Evolutionary conservation across 2,888 invertebrate species (phyloP).

Genomic region (Drosophila melanosoma): DNA sequence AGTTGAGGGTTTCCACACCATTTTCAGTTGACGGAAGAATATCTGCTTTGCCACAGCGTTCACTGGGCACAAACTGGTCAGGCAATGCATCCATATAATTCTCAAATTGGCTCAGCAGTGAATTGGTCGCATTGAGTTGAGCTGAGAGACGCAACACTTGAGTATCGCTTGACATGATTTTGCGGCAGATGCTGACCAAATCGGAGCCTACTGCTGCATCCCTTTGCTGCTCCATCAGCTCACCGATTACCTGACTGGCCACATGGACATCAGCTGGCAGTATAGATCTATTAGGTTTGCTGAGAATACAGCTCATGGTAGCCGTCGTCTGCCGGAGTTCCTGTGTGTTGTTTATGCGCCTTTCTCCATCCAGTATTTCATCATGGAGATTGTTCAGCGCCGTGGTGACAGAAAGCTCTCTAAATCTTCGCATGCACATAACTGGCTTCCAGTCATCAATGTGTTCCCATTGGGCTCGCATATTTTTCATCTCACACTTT

Average conservation of each 20-base stretch:
- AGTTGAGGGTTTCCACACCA: constrained; percentile 61
- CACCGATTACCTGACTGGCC: constrained; percentile 82
- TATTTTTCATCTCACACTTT: constrained; percentile 86
- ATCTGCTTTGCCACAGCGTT: constrained; percentile 48
- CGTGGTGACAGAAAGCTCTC: constrained; percentile 64
- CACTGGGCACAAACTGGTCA: constrained; percentile 45
- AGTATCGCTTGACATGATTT: constrained; percentile 86
- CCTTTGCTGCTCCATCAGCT: constrained; percentile 52
- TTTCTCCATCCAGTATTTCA: constrained; percentile 62
- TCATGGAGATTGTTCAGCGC: constrained; percentile 72
- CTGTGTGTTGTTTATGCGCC: constrained; percentile 36
- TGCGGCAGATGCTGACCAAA: constrained; percentile 84
- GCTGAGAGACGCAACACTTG: constrained; percentile 80
- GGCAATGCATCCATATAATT: constrained; percentile 86
- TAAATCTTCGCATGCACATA: constrained; percentile 67
- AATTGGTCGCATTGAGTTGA: constrained; percentile 88
- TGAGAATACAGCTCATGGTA: constrained; percentile 58
- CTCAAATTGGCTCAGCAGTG: constrained; percentile 87
- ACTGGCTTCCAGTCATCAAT: constrained; percentile 66
- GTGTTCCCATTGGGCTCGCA: constrained; percentile 85
- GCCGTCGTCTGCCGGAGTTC: constrained; percentile 46
- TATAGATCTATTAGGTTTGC: constrained; percentile 72
- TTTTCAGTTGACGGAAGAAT: constrained; percentile 12
- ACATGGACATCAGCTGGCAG: constrained; percentile 88
- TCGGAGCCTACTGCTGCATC: constrained; percentile 68